These are phyloP conservation scores for Drosophila yooni DNA, from an alignment of 2,888 invertebrate genomes.

Conservation along the genomic window DNA sequence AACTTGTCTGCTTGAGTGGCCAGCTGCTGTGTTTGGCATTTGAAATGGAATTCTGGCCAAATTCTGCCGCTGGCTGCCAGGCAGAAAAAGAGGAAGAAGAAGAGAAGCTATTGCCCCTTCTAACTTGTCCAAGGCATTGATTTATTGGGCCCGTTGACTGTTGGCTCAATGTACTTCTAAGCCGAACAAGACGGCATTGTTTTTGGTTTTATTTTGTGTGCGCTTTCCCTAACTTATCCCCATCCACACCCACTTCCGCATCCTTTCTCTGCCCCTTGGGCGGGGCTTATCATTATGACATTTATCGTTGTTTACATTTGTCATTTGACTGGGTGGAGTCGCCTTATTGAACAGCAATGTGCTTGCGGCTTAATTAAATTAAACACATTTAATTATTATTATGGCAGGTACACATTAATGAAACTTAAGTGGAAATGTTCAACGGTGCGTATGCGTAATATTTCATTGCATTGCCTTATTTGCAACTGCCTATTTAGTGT, in stretches of 20 bases:
- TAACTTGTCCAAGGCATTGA: conserved; percentile 64
- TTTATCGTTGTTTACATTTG: conserved; percentile 58
- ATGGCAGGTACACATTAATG: neutral
- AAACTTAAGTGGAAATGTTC: neutral
- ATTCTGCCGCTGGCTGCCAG: conserved; percentile 5
- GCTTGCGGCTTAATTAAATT: conserved; percentile 19
- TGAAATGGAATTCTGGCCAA: conserved; percentile 58
- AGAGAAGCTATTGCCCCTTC: conserved; percentile 38
- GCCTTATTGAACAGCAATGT: conserved; percentile 23
- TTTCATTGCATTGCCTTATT: conserved; percentile 20
- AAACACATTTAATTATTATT: conserved; percentile 15
- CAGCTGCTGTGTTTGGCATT: conserved; percentile 69
- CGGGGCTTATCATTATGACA: conserved; percentile 50
- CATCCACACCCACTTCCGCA: neutral
- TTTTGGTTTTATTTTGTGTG: conserved; percentile 27
- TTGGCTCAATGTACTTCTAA: conserved; percentile 41
- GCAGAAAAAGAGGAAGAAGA: neutral
- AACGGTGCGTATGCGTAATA: conserved; percentile 27
- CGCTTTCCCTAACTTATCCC: neutral
- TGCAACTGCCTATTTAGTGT: neutral
- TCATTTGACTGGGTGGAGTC: conserved; percentile 20
- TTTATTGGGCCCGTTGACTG: conserved; percentile 65
- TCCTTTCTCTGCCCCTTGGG: conserved; percentile 13
- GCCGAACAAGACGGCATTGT: conserved; percentile 33
- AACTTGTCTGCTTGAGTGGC: conserved; percentile 62